Conservation (phyloP, 2,797 vertebrate species). For the Channallabes apus region DNA sequence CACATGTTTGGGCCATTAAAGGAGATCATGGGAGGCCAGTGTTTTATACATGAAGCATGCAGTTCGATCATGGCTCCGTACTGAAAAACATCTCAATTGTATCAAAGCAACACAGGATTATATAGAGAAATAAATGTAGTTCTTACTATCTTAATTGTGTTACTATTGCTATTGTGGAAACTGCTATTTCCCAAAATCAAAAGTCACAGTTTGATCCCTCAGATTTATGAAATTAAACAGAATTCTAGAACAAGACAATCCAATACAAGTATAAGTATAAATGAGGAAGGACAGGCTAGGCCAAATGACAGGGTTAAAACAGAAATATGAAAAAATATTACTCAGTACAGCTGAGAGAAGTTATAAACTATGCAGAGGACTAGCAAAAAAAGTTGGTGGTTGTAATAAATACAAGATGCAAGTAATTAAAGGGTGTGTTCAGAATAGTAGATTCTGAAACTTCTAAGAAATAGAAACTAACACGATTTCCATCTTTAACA, state of each 20-base stretch:
- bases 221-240: not conserved
- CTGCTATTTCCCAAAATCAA: too few relatives aligned
- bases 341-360: not conserved
- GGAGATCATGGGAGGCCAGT: too few relatives aligned
- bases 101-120: too few relatives aligned
- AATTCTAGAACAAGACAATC: not conserved
- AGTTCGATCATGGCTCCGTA: too few relatives aligned
- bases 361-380: not conserved
- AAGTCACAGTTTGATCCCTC: too few relatives aligned
- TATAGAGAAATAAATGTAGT: too few relatives aligned
- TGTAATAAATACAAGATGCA: not conserved
- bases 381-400: too few relatives aligned
- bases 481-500: not conserved
- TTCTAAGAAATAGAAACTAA: not conserved
- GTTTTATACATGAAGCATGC: too few relatives aligned
- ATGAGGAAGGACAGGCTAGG: not conserved
- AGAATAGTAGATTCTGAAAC: not conserved
- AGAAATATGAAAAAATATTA: not conserved
- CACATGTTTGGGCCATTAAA: too few relatives aligned
- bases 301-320: not conserved
- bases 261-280: not conserved
- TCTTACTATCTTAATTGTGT: too few relatives aligned
- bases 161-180: too few relatives aligned
- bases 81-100: too few relatives aligned
- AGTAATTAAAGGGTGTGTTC: not conserved